These are phyloP conservation scores for Sporophila hypoxantha DNA, from an alignment of 2,113 vertebrate genomes.

Conservation along the genomic window DNA sequence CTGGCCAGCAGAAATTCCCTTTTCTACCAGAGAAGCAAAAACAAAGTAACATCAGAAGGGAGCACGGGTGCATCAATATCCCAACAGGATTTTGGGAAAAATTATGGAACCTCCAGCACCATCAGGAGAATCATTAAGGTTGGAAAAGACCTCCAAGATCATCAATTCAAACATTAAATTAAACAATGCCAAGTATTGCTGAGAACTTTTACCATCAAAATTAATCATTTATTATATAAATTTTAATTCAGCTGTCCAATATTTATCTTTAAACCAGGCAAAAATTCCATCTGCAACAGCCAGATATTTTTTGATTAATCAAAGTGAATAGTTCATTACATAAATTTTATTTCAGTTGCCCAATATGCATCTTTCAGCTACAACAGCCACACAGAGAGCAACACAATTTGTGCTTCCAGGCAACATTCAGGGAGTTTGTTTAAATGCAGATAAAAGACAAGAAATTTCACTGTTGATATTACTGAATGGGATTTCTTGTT, in stretches of 20 bases:
- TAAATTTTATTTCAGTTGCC: background rate
- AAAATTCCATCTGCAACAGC: background rate
- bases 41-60: background rate
- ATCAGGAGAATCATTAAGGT: background rate
- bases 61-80: background rate
- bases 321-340: background rate
- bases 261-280: background rate
- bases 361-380: background rate
- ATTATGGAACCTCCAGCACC: background rate
- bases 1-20: background rate
- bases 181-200: background rate
- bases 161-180: background rate
- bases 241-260: background rate
- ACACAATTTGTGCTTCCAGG: background rate
- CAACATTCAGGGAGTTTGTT: background rate
- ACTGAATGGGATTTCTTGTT: background rate
- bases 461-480: background rate
- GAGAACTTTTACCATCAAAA: background rate
- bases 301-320: background rate
- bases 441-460: background rate
- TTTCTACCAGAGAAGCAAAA: background rate
- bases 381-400: background rate
- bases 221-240: accelerated
- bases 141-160: background rate
- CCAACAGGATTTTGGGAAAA: background rate